phyloP scores from a whole-genome alignment of 1,140 invertebrate genomes.

The Lasioglossum albipes region DNA sequence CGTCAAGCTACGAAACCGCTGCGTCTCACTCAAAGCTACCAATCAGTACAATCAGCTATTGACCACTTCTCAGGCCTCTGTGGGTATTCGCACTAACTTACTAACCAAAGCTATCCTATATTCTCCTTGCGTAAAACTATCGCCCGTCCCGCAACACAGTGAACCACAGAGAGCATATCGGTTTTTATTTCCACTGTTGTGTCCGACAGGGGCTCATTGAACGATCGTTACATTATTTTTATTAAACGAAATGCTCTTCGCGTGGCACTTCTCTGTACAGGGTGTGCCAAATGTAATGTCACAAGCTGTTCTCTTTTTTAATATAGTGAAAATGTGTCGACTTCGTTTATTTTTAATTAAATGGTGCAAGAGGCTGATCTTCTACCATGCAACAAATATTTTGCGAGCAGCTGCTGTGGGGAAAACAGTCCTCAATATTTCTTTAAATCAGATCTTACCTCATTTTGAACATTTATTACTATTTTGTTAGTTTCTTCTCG shows the following conservation, averaged over 20 bases:
- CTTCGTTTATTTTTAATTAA: too few species aligned
- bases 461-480: too few species aligned
- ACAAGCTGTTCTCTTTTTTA: too few species aligned
- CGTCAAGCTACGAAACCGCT: slow-evolving; percentile 77
- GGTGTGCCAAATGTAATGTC: too few species aligned
- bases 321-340: too few species aligned
- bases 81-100: slow-evolving; percentile 78
- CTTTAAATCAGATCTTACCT: too few species aligned
- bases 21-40: slow-evolving; percentile 77
- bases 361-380: too few species aligned
- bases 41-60: slow-evolving; percentile 77
- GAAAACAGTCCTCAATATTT: too few species aligned
- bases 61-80: slow-evolving; percentile 78
- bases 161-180: slow-evolving; percentile 59
- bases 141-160: slow-evolving; percentile 39
- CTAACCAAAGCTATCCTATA: slow-evolving; percentile 67
- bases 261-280: slow-evolving; percentile 29
- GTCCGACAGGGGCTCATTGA: not conserved
- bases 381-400: too few species aligned
- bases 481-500: too few species aligned
- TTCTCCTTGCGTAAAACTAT: slow-evolving; percentile 45
- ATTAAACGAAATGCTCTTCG: slow-evolving; percentile 53
- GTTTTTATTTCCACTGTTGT: slow-evolving; percentile 3
- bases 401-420: too few species aligned
- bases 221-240: not conserved